A percentile compares a stretch with the other conserved stretches of the same genome.
Evolutionary conservation across 2,113 vertebrate species (phyloP).

Genomic region (Rhea americana): DNA sequence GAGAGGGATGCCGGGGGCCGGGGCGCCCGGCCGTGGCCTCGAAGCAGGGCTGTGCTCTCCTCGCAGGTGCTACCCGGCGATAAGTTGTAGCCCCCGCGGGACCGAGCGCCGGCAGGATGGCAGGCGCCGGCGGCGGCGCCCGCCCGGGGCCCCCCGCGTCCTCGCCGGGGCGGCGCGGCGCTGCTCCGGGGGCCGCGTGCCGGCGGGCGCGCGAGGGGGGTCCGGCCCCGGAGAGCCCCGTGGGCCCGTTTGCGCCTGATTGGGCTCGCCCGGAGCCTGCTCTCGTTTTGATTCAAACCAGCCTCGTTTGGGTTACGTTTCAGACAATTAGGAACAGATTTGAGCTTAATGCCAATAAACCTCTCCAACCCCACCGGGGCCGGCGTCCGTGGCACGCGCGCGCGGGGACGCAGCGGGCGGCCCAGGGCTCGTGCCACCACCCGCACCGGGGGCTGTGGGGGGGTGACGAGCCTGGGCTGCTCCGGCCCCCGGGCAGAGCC

Average conservation of each 20-base stretch:
- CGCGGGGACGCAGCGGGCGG: constrained; percentile 45
- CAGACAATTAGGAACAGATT: constrained; percentile 72
- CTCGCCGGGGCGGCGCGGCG: not conserved
- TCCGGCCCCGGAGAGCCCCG: not conserved
- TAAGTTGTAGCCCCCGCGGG: constrained; percentile 84
- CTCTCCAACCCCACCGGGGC: constrained; percentile 56
- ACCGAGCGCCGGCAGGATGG: not conserved
- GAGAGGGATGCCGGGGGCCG: not conserved
- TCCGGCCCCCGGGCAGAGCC: too few relatives aligned
- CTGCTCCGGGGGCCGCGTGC: not conserved
- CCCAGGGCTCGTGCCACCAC: not conserved
- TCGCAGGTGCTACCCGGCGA: constrained; percentile 92
- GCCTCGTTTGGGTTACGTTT: constrained; percentile 68
- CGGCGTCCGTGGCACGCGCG: constrained; percentile 52
- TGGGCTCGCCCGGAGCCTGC: constrained; percentile 59
- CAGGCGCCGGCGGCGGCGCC: not conserved
- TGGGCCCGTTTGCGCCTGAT: constrained; percentile 41
- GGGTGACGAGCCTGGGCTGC: not conserved
- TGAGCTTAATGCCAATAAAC: constrained; percentile 71
- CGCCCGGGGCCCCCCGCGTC: not conserved
- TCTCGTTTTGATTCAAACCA: constrained; percentile 60
- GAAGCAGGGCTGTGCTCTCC: constrained; percentile 54
- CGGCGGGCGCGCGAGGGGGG: not conserved
- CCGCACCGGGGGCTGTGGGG: too few relatives aligned
- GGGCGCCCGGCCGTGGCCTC: not conserved